Base-by-base conservation (phyloP, 2,113 vertebrate species). In the Anser brachyrhynchus region DNA sequence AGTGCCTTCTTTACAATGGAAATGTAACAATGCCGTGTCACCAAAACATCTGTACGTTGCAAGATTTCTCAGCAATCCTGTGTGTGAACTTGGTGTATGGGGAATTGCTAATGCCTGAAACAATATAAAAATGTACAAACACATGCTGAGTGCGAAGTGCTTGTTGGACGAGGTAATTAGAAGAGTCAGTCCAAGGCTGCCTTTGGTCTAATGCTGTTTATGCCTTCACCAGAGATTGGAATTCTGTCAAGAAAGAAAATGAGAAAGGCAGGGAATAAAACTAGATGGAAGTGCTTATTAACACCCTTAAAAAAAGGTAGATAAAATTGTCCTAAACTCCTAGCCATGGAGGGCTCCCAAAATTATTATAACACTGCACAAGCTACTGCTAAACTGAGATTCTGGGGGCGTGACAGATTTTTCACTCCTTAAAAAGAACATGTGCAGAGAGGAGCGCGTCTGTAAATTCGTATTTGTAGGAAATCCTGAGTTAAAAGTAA, bases 161-260 rank as follows among this genome's bases (percentile, higher is more conserved):
- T 91, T 95, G 92, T 84, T 73, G 78, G 89, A 88, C 92, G 93
- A 96, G 94, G 94, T 96, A 95, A 92, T 72, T 72, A 87, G 93
- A 93, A 94, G 94, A 90, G 72, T 96, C 93, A 91, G 52, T 87
- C 88, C 89, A 89, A 84, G 92, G 73, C 31, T 85, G 91, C 55
- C 74, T 96, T 95, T 96, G 93, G 95, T n/a, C n/a, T n/a, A n/a
- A n/a, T n/a, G n/a, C n/a, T n/a, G n/a, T 87, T 94, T 95, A 97
- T 93, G 95, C 92, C 94, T 97, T 97, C 84, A 96, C 96, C 87
- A 97, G 96, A 77, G 94, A 89, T 3, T 97, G 94, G 86, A 97
- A 97, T 96, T 97, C 97, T 97, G 96, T 79, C 58, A 93, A 39
- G 61, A 52, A 94, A 93, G 44, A 92, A 94, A 90, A 90, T 22